Evolutionary conservation across 2,888 invertebrate genomes (phyloP).

Genomic region (Griposia aprilina): DNA sequence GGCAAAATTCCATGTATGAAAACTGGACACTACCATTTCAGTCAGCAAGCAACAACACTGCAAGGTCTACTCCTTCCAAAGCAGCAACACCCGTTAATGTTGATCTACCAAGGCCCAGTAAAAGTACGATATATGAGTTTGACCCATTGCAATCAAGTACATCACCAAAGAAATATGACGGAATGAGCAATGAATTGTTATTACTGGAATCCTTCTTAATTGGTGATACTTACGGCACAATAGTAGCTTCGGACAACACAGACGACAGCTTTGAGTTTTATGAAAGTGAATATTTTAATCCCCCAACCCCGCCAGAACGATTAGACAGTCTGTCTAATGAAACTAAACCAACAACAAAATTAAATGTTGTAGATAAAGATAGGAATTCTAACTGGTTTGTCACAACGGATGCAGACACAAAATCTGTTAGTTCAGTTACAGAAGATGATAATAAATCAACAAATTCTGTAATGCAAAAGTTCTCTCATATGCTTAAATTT

Average conservation of each 20-base stretch:
- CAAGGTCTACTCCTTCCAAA: slow-evolving; percentile 47
- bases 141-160: slow-evolving; percentile 90
- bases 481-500: slow-evolving; percentile 87
- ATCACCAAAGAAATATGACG: slow-evolving; percentile 77
- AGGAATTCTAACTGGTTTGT: slow-evolving; percentile 87
- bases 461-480: slow-evolving; percentile 82
- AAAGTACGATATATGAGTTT: slow-evolving; percentile 93
- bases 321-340: slow-evolving; percentile 91
- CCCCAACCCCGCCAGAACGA: slow-evolving; percentile 92
- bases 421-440: slow-evolving; percentile 42
- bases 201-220: slow-evolving; percentile 92
- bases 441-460: slow-evolving; percentile 75
- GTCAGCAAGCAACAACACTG: slow-evolving; percentile 50
- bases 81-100: slow-evolving; percentile 9
- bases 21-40: slow-evolving; percentile 82
- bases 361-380: slow-evolving; percentile 75
- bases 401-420: slow-evolving; percentile 67
- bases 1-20: slow-evolving; percentile 84
- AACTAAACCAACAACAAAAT: slow-evolving; percentile 52
- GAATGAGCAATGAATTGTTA: slow-evolving; percentile 91
- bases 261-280: slow-evolving; percentile 81
- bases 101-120: slow-evolving; percentile 76
- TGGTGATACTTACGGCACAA: slow-evolving; percentile 92
- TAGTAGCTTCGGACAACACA: slow-evolving; percentile 85
- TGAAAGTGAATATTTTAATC: slow-evolving; percentile 87